These are phyloP conservation scores for Xenops minutus DNA, from an alignment of 2,797 vertebrate genomes.

Conservation along the genomic window DNA sequence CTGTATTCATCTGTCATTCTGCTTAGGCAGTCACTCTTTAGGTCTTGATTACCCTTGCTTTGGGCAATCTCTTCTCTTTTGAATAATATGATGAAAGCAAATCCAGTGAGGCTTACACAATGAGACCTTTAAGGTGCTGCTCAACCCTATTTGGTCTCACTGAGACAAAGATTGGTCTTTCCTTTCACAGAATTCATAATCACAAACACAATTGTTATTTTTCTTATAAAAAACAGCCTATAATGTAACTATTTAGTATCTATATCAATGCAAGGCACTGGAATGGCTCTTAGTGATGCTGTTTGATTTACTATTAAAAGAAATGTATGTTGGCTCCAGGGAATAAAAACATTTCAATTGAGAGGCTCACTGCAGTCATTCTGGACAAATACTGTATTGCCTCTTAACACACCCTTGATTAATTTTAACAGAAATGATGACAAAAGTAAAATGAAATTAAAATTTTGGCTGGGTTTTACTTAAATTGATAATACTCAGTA, in stretches of 20 bases:
- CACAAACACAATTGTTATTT: not conserved
- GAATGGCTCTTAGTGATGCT: not conserved
- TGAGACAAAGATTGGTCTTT: constrained; percentile 18
- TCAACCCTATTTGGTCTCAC: constrained; percentile 25
- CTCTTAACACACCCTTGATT: not conserved
- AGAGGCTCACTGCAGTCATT: not conserved
- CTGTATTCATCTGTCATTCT: constrained; percentile 44
- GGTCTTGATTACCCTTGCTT: constrained; percentile 58
- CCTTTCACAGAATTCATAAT: not conserved
- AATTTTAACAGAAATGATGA: not conserved
- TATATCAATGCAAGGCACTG: not conserved
- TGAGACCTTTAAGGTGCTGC: constrained; percentile 38
- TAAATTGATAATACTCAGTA: not conserved
- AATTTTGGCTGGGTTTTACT: not conserved
- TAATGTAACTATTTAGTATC: not conserved
- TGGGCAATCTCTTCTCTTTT: constrained; percentile 50
- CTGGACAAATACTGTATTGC: not conserved
- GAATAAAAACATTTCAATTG: not conserved
- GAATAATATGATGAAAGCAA: constrained; percentile 26
- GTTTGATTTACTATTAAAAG: not conserved
- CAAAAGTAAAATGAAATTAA: not conserved
- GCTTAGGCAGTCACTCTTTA: constrained; percentile 42
- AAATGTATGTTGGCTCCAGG: not conserved
- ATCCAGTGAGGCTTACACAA: constrained; percentile 50
- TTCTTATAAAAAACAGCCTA: not conserved